Percentiles rank a stretch among this genome's conserved stretches.
Evolutionary conservation across 2,888 invertebrate genomes (phyloP).

Genomic region (Bombylius discolor): DNA sequence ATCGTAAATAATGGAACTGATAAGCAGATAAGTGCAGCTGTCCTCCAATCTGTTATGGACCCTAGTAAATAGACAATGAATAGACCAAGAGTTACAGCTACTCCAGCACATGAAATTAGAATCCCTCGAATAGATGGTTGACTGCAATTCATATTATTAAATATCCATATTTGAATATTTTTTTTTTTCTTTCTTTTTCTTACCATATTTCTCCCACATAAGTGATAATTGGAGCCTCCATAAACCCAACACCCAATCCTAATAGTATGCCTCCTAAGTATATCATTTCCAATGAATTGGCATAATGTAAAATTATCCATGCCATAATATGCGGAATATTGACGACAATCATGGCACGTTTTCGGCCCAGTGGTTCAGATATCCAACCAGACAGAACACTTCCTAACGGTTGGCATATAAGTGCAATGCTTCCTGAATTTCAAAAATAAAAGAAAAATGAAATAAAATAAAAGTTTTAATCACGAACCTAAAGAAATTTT

Average conservation of each 20-base stretch:
- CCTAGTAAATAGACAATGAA: conserved; percentile 42
- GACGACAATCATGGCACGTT: conserved; percentile 42
- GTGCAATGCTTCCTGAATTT: conserved; percentile 41
- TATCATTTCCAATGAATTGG: conserved; percentile 38
- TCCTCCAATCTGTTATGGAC: conserved; percentile 41
- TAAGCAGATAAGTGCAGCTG: conserved; percentile 41
- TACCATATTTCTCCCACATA: conserved; percentile 48
- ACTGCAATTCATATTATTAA: conserved; percentile 26
- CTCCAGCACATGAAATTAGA: conserved; percentile 39
- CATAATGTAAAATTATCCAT: conserved; percentile 44
- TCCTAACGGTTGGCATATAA: conserved; percentile 45
- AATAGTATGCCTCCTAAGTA: conserved; percentile 41
- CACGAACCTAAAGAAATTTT: background rate
- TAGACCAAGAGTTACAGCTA: conserved; percentile 38
- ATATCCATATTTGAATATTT: too few relatives aligned
- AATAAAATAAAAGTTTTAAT: background rate
- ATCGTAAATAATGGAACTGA: conserved; percentile 40
- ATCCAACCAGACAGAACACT: conserved; percentile 44
- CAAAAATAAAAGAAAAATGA: background rate
- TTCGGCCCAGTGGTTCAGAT: conserved; percentile 43
- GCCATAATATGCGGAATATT: conserved; percentile 45
- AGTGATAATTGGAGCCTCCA: conserved; percentile 48
- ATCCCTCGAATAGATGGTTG: conserved; percentile 43
- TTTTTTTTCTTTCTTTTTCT: background rate
- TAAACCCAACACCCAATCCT: conserved; percentile 45